Base-by-base conservation (phyloP, 1,140 invertebrate genomes). In the Pentalonia nigronervosa region DNA sequence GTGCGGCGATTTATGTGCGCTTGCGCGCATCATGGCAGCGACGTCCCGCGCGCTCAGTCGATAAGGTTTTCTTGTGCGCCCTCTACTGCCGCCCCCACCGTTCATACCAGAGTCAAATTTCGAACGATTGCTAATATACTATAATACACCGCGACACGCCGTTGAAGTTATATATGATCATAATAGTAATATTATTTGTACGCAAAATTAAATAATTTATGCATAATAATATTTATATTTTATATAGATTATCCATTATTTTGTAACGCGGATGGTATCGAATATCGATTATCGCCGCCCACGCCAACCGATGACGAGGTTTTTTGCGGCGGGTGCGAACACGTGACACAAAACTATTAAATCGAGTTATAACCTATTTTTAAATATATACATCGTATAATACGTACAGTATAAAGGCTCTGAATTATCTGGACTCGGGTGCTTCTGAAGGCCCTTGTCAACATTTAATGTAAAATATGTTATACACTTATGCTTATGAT, bases 1-100 rank as follows among this genome's bases (percentile, higher is more conserved):
- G 89, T 41, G 36, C 45, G 25, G 36, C 36, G 25, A 30, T 23
- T n/a, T 45, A 3, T 48, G 47, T 36, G 86, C 86, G 45, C 30
- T 30, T 25, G 86, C 86, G 45, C 47, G 86, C n/a, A 34, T 89
- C 34, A 50, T 89, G 36, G 4, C 88, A 11, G n/a, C 21, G 88
- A 50, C n/a, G 88, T 25, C 48, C n/a, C 50, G 48, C 50, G 21
- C 50, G 50, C 50, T 36, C n/a, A 89, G 87, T 89, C 87, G 11
- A 89, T 89, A 89, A 30, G n/a, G 87, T 89, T 76, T 76, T 76
- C 87, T 48, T 21, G 34, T 50, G 50, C 34, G 87, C 87, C 41
- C 41, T 67, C 60, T 67, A 14, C 60, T 67, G 84, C 36, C 84
- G 34, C 84, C 84, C 9, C 50, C 34, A 21, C 30, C 30, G 86